These are phyloP conservation scores for Hyperoodon ampullatus DNA, from an alignment of 2,113 vertebrate species.

Conservation along the genomic window DNA sequence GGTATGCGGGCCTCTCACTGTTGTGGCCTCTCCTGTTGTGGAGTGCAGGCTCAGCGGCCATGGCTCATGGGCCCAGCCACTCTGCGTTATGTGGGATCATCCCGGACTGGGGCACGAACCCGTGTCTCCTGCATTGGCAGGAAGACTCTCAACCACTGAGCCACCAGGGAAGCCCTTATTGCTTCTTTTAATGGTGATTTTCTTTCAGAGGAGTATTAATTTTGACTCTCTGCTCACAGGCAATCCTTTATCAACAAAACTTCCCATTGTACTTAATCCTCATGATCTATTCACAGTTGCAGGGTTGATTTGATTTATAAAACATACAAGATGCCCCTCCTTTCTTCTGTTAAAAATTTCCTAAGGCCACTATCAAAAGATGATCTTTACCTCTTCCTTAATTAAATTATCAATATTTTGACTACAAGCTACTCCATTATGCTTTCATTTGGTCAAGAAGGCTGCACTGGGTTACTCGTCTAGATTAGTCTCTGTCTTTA, in stretches of 20 bases:
- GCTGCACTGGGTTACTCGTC: not conserved
- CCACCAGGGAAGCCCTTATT: not conserved
- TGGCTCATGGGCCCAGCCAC: too few species aligned
- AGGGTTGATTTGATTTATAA: not conserved
- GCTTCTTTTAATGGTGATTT: not conserved
- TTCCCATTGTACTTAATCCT: not conserved
- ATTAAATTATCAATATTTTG: not conserved
- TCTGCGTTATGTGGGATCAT: too few species aligned
- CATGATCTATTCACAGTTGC: not conserved
- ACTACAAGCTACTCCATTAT: not conserved
- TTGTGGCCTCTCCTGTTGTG: too few species aligned
- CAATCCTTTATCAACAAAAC: not conserved
- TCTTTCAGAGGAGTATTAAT: not conserved
- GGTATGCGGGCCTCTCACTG: too few species aligned
- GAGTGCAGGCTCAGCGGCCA: too few species aligned
- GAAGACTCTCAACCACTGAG: rapidly evolving
- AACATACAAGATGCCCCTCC: not conserved
- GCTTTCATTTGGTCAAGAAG: not conserved
- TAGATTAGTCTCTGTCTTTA: not conserved
- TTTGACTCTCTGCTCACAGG: not conserved
- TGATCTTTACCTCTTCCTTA: not conserved
- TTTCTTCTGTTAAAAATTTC: not conserved
- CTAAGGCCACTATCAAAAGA: not conserved
- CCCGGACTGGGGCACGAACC: too few species aligned
- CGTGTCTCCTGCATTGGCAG: too few species aligned